phyloP scores from a whole-genome alignment of 2,888 invertebrate genomes.

The Margaritifera margaritifera region DNA sequence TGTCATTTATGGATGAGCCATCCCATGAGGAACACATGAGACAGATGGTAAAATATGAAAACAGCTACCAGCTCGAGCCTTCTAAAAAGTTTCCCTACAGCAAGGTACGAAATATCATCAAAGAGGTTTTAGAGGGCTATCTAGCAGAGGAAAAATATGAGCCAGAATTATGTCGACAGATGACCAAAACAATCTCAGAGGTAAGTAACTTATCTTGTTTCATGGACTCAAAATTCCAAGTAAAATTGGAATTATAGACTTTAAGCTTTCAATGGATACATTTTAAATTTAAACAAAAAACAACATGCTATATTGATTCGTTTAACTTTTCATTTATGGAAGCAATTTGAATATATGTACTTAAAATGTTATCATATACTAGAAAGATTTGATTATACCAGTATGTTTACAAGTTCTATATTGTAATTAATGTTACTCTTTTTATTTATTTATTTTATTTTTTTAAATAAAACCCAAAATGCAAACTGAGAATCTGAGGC shows the following conservation, averaged over 20 bases:
- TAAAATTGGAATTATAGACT: not conserved
- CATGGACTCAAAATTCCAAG: not conserved
- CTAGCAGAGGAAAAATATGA: conserved; percentile 70
- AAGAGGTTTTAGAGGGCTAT: conserved; percentile 69
- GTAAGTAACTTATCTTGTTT: conserved; percentile 39
- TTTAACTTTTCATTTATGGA: too few species aligned
- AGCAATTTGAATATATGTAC: too few species aligned
- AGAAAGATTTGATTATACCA: too few species aligned
- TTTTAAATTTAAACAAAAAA: too few species aligned
- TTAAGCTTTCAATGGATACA: not conserved
- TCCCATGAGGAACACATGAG: conserved; percentile 59
- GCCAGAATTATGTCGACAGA: conserved; percentile 69
- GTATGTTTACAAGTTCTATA: too few species aligned
- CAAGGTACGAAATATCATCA: conserved; percentile 63
- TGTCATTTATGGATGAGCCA: conserved; percentile 70
- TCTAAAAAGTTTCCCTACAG: conserved; percentile 60
- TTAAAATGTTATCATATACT: too few species aligned
- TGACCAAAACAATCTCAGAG: conserved; percentile 72
- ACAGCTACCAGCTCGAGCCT: conserved; percentile 68
- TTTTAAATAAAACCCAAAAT: too few species aligned
- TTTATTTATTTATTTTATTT: too few species aligned
- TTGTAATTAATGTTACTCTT: too few species aligned
- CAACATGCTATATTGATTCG: too few species aligned
- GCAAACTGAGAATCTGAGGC: too few species aligned
- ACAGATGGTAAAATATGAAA: conserved; percentile 64